Evolutionary conservation across 2,113 vertebrate genomes (phyloP).

Genomic region (Oncorhynchus nerka): DNA sequence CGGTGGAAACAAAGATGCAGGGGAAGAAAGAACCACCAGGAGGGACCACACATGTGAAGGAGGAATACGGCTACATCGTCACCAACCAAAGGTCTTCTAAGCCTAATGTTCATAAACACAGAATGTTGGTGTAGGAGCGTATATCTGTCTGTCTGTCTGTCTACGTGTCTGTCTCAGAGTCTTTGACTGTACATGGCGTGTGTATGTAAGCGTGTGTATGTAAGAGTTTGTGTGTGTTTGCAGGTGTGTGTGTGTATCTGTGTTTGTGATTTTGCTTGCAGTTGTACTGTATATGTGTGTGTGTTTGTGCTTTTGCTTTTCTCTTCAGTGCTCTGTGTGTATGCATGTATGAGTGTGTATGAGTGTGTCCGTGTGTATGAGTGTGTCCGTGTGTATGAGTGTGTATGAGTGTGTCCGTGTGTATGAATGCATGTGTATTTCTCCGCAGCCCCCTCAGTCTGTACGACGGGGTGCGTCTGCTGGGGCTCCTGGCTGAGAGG

Average conservation of each 20-base stretch:
- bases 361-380: neutral
- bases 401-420: conserved; percentile 5
- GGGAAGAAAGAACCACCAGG: conserved; percentile 21
- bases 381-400: conserved; percentile 18
- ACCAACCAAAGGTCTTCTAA: conserved; percentile 84
- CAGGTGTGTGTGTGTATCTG: too few species aligned
- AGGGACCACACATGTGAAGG: conserved; percentile 4
- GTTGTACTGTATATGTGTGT: too few species aligned
- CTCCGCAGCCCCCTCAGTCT: conserved; percentile 81
- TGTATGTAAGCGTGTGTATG: neutral
- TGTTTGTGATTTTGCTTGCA: too few species aligned
- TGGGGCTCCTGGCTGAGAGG: conserved; percentile 82
- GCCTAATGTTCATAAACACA: neutral
- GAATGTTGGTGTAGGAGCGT: conserved; percentile 2
- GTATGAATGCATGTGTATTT: conserved; percentile 41
- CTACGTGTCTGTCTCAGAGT: neutral
- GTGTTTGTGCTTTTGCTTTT: too few species aligned
- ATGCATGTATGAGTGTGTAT: conserved; percentile 20
- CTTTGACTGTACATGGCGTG: neutral
- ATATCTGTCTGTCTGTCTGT: neutral
- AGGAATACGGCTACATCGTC: conserved; percentile 86
- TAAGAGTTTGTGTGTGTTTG: too few species aligned
- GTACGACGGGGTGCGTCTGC: conserved; percentile 77
- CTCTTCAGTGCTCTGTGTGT: neutral
- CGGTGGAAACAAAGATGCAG: conserved; percentile 9